These are phyloP conservation scores for Acrossocheilus wenchowensis DNA, from an alignment of 2,797 vertebrate species.

Conservation along the genomic window DNA sequence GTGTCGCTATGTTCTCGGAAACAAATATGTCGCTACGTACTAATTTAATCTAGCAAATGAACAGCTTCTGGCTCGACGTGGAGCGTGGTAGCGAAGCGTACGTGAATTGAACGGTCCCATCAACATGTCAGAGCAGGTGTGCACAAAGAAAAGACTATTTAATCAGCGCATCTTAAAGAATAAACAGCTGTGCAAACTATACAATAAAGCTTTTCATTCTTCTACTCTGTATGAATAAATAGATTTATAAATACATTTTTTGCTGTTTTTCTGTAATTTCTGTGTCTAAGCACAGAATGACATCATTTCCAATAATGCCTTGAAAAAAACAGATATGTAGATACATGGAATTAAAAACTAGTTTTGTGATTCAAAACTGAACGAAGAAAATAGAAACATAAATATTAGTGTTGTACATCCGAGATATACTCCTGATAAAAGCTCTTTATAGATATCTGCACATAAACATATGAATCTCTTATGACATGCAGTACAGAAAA, in stretches of 20 bases:
- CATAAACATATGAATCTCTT: slow-evolving; percentile 27
- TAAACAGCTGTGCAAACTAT: slow-evolving; percentile 55
- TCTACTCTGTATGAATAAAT: slow-evolving; percentile 45
- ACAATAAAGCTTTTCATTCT: slow-evolving; percentile 54
- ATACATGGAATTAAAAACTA: slow-evolving; percentile 29
- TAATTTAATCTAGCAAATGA: slow-evolving; percentile 15
- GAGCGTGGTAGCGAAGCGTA: neutral
- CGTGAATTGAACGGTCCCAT: neutral
- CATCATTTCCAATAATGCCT: slow-evolving; percentile 53
- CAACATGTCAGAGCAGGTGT: slow-evolving; percentile 22
- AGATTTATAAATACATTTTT: slow-evolving; percentile 48
- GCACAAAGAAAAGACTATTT: slow-evolving; percentile 12
- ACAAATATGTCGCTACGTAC: neutral
- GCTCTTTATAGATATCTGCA: slow-evolving; percentile 48
- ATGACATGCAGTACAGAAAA: slow-evolving; percentile 59
- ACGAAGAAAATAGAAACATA: slow-evolving; percentile 37
- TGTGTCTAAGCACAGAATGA: slow-evolving; percentile 53
- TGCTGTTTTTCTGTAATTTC: slow-evolving; percentile 40
- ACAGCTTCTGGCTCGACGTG: neutral
- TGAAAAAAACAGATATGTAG: slow-evolving; percentile 42
- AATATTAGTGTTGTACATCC: slow-evolving; percentile 34
- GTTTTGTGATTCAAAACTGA: slow-evolving; percentile 31
- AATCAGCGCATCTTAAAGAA: slow-evolving; percentile 34
- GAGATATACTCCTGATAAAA: slow-evolving; percentile 42
- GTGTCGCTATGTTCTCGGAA: neutral